Evolutionary conservation across 1,140 invertebrate genomes (phyloP).

Genomic region (Hirudo medicinalis): DNA sequence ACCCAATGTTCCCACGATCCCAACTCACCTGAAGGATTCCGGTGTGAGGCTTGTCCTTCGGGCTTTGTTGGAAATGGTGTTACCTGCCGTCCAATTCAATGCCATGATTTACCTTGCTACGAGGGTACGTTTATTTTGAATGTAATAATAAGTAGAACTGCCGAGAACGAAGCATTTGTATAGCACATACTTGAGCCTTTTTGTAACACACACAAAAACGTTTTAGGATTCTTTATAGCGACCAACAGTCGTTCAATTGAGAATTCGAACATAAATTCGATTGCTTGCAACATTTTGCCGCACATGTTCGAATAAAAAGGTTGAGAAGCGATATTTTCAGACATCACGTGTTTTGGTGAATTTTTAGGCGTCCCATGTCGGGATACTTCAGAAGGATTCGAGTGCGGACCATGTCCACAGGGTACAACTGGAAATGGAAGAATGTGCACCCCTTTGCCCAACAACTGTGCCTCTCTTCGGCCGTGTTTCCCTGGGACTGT

Average conservation of each 20-base stretch:
- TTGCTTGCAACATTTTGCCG: too few relatives aligned
- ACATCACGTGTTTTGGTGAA: too few relatives aligned
- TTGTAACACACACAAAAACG: too few relatives aligned
- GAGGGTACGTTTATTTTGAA: background rate
- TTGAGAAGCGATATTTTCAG: too few relatives aligned
- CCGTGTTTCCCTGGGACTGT: constrained; percentile 68
- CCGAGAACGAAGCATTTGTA: too few relatives aligned
- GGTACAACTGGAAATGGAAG: constrained; percentile 74
- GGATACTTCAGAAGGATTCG: constrained; percentile 47
- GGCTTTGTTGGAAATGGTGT: constrained; percentile 74
- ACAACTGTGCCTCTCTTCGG: constrained; percentile 26
- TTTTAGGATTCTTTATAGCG: too few relatives aligned
- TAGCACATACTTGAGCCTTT: too few relatives aligned
- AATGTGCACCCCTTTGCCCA: constrained; percentile 41
- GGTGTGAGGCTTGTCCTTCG: constrained; percentile 53
- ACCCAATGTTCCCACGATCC: background rate
- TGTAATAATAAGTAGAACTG: too few relatives aligned
- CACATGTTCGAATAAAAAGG: too few relatives aligned
- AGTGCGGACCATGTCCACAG: constrained; percentile 53
- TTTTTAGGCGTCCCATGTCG: constrained; percentile 63
- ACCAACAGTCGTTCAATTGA: too few relatives aligned
- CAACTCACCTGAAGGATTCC: constrained; percentile 37
- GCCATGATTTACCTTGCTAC: background rate
- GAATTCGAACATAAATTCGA: too few relatives aligned
- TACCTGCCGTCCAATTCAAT: constrained; percentile 42